Base-by-base conservation (phyloP, 2,888 invertebrate genomes). In the Trichopoda pennipes region DNA sequence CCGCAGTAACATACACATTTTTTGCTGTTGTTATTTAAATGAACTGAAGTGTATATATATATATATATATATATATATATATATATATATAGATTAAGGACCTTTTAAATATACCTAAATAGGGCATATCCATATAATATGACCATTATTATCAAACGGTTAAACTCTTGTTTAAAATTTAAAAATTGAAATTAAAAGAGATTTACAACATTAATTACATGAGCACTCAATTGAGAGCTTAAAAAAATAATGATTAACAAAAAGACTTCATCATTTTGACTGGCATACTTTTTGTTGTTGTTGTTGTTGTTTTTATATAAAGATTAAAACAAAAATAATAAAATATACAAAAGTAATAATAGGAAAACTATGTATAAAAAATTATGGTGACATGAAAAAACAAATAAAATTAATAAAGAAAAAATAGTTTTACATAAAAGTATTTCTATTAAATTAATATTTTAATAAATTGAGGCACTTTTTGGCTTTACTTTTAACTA, bases 381-480 rank as follows among this genome's bases (percentile, higher is more conserved):
- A 60, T 23, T 19, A 35, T 47, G 21, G 56, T 66, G 19, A 19
- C 19, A 6, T 55, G 49, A 73, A 53, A 3, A 63, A 63, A 68
- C 44, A 53, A 70, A 38, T 64, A 12, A 66, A 51, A 64, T 61
- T 23, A 58, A 28, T n/a, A 32, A 49, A 17, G 6, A 28, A 73
- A 49, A 69, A 35, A 19, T 17, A 49, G 19, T 3, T 77, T 38
- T 77, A 77, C 61, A 81, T n/a, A 69, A 10, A 47, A 47, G 64
- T 44, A 42, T 58, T 47, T 78, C 60, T 79, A 79, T 68, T 72
- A 56, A 82, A 81, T 56, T 74, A 72, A 82, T 56, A 75, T 44
- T 16, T 49, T 75, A 66, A 76, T 70, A 88, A 87, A 88, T 86
- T 89, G 90, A 89, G 89, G 89, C 89, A 89, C 90, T 89, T 89